These are phyloP conservation scores for Gouania willdenowi DNA, from an alignment of 2,797 vertebrate genomes.

Conservation along the genomic window DNA sequence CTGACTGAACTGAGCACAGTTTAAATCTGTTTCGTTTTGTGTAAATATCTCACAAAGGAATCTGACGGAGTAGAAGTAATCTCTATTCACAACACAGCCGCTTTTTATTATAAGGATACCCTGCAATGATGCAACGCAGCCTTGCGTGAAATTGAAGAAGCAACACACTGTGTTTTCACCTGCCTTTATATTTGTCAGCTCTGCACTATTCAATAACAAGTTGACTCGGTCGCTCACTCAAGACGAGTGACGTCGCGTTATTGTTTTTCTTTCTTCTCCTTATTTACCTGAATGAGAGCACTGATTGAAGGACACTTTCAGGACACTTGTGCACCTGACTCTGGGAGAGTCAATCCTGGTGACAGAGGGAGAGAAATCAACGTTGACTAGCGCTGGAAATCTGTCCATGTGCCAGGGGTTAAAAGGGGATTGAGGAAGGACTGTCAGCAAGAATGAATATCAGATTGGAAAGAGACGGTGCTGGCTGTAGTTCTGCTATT, in stretches of 20 bases:
- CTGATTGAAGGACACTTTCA: slow-evolving; percentile 34
- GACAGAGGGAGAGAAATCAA: slow-evolving; percentile 45
- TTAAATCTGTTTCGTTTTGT: slow-evolving; percentile 26
- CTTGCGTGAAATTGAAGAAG: slow-evolving; percentile 81
- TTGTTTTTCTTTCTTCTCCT: slow-evolving; percentile 45
- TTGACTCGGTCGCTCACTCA: slow-evolving; percentile 49
- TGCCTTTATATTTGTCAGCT: slow-evolving; percentile 63
- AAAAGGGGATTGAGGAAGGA: slow-evolving; percentile 44
- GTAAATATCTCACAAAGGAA: slow-evolving; percentile 26
- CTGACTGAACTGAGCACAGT: slow-evolving; percentile 22
- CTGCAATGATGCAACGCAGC: slow-evolving; percentile 70
- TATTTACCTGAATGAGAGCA: slow-evolving; percentile 19
- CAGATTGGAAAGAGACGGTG: slow-evolving; percentile 44
- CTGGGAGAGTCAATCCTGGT: slow-evolving; percentile 28
- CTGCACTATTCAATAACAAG: slow-evolving; percentile 62
- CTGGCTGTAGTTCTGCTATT: slow-evolving; percentile 49
- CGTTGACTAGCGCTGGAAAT: slow-evolving; percentile 56
- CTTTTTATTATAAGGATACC: slow-evolving; percentile 73
- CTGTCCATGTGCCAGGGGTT: slow-evolving; percentile 60
- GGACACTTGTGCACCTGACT: slow-evolving; percentile 25
- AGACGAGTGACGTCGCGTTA: slow-evolving; percentile 44
- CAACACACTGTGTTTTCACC: slow-evolving; percentile 72
- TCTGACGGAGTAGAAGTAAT: slow-evolving; percentile 46
- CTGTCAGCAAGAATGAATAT: slow-evolving; percentile 71
- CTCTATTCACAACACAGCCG: slow-evolving; percentile 66